Evolutionary conservation across 2,797 vertebrate genomes (phyloP).

Genomic region (Psittacula echo): DNA sequence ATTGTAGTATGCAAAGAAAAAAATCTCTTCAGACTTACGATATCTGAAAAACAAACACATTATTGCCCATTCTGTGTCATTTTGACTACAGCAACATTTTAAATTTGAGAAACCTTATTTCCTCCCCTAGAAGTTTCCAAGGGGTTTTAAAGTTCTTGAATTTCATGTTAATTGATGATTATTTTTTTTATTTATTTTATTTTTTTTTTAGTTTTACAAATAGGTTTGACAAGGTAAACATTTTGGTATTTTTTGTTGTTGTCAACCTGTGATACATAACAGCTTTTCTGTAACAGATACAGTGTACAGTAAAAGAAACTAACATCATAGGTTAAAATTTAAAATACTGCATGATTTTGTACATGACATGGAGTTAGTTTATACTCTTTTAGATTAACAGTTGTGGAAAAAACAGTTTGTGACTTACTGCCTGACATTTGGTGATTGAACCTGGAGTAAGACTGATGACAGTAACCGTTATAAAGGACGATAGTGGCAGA

Average conservation of each 20-base stretch:
- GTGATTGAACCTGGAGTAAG: not conserved
- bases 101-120: slow-evolving; percentile 35
- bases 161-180: not conserved
- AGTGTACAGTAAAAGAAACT: not conserved
- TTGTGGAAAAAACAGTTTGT: not conserved
- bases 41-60: slow-evolving; percentile 79
- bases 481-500: not conserved
- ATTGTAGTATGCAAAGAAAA: slow-evolving; percentile 80
- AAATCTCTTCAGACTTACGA: slow-evolving; percentile 78
- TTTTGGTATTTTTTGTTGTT: not conserved
- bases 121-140: slow-evolving; percentile 42
- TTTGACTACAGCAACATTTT: slow-evolving; percentile 64
- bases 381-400: not conserved
- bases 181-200: not conserved
- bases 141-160: not conserved
- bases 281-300: not conserved
- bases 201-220: not conserved
- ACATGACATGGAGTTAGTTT: not conserved
- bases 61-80: slow-evolving; percentile 71
- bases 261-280: not conserved
- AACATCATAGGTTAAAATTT: not conserved
- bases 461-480: not conserved
- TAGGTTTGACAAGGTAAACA: not conserved
- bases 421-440: not conserved
- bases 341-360: not conserved